A percentile compares a stretch with the other conserved stretches of the same genome.
Conservation (phyloP, 2,888 invertebrate genomes). For the Melikaiella ostensackeni region DNA sequence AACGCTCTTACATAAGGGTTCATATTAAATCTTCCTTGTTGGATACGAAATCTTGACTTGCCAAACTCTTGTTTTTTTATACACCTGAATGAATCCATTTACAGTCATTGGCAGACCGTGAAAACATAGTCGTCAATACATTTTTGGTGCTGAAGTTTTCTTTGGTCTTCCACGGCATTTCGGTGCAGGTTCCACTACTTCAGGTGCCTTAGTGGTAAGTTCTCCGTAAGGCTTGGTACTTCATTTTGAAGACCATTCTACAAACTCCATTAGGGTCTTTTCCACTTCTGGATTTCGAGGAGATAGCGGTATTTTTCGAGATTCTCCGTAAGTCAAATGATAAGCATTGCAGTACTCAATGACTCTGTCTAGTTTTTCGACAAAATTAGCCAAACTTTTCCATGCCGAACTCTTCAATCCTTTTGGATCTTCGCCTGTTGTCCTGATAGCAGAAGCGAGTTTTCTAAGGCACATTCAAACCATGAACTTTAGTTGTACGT, state of each 20-base stretch:
- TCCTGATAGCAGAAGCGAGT: slow-evolving; percentile 15
- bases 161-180: background rate
- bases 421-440: slow-evolving; percentile 28
- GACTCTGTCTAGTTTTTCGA: slow-evolving; percentile 12
- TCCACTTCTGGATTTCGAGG: slow-evolving; percentile 44
- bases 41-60: slow-evolving; percentile 51
- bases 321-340: background rate
- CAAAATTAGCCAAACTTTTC: slow-evolving; percentile 26
- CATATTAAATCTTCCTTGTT: slow-evolving; percentile 53
- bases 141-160: background rate
- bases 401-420: background rate
- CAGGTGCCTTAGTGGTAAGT: background rate
- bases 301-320: slow-evolving; percentile 23
- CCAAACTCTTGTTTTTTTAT: slow-evolving; percentile 40
- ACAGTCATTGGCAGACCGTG: slow-evolving; percentile 47
- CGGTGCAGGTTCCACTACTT: background rate
- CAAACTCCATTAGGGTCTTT: slow-evolving; percentile 29
- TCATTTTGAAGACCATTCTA: slow-evolving; percentile 43
- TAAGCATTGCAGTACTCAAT: slow-evolving; percentile 12
- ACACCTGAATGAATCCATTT: slow-evolving; percentile 40
- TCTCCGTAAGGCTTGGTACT: background rate
- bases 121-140: slow-evolving; percentile 46
- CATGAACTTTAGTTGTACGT: background rate
- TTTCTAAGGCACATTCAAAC: slow-evolving; percentile 20
- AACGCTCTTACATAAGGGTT: slow-evolving; percentile 53